Evolutionary conservation across 2,113 vertebrate species (phyloP).

Genomic region (Amazona guildingii): DNA sequence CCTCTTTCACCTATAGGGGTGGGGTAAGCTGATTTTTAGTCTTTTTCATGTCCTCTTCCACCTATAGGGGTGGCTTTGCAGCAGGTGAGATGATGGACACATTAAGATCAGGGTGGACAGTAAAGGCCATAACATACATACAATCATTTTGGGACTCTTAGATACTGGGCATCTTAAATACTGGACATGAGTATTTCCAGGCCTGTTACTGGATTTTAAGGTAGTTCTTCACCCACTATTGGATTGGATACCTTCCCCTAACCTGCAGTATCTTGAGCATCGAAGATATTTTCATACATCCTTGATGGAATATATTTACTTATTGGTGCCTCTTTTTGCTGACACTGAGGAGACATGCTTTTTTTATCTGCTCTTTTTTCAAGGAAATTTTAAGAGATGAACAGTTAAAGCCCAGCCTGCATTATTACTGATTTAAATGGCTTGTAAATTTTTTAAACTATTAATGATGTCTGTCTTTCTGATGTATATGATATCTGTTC

Average conservation of each 20-base stretch:
- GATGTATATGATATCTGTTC: not conserved
- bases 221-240: not conserved
- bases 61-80: not conserved
- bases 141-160: not conserved
- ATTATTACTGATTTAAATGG: not conserved
- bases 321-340: not conserved
- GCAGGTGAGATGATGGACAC: not conserved
- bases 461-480: not conserved
- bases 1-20: not conserved
- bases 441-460: not conserved
- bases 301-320: not conserved
- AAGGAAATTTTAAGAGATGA: not conserved
- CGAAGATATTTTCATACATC: not conserved
- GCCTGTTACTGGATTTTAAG: not conserved
- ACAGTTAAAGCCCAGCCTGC: not conserved
- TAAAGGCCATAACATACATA: not conserved
- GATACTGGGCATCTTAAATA: not conserved
- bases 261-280: not conserved
- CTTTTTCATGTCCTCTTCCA: not conserved
- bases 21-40: not conserved
- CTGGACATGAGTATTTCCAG: not conserved
- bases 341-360: not conserved
- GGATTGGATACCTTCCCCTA: not conserved
- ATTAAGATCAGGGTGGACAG: not conserved
- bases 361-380: not conserved